phyloP scores from a whole-genome alignment of 2,113 vertebrate genomes.

The Jacana jacana region DNA sequence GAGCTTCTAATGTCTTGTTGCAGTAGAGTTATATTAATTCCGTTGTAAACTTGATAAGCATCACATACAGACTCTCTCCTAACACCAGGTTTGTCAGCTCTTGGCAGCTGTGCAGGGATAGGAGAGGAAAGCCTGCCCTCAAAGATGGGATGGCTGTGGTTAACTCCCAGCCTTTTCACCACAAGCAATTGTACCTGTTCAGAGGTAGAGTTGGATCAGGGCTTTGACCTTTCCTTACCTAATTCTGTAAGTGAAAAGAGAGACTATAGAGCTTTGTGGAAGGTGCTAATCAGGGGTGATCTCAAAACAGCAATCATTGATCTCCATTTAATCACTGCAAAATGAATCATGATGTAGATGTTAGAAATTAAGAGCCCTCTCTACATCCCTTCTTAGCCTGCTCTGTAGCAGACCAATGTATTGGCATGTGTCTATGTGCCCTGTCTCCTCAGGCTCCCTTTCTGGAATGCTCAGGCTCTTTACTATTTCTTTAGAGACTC shows the following conservation, averaged over 20 bases:
- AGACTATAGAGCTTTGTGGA: background rate
- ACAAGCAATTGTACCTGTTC: background rate
- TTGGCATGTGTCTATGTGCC: rapidly evolving
- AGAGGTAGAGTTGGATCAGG: background rate
- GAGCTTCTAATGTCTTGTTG: background rate
- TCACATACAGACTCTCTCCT: background rate
- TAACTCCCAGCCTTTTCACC: background rate
- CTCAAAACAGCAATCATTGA: background rate
- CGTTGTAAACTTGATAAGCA: background rate
- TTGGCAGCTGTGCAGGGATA: background rate
- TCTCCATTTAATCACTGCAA: background rate
- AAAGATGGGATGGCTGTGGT: background rate
- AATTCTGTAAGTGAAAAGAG: background rate
- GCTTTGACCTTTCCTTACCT: background rate
- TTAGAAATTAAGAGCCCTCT: background rate
- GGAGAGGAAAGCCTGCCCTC: background rate
- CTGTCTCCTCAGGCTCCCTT: background rate
- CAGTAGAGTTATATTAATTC: background rate
- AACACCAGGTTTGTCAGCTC: background rate
- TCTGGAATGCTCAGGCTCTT: background rate
- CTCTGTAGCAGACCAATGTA: rapidly evolving
- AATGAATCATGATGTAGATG: background rate
- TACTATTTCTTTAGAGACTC: background rate
- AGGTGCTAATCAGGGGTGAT: background rate
- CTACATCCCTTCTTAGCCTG: background rate